A percentile compares a stretch with the other conserved stretches of the same genome.
Evolutionary conservation across 2,113 vertebrate genomes (phyloP).

Genomic region (Peucedramus taeniatus): DNA sequence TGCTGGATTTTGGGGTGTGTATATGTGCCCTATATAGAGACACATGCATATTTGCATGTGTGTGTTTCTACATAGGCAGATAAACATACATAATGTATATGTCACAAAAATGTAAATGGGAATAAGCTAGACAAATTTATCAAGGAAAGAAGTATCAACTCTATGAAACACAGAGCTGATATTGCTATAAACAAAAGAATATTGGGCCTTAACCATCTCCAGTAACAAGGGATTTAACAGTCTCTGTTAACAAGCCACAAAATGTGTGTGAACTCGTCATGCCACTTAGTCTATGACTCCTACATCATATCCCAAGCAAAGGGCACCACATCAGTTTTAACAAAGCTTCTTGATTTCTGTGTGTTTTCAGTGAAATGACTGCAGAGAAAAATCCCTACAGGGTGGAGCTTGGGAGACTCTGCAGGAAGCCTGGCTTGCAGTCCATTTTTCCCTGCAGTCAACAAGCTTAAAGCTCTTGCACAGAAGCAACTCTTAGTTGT

Average conservation of each 20-base stretch:
- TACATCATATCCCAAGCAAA: background rate
- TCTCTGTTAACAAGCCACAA: background rate
- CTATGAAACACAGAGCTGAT: background rate
- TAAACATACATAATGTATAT: background rate
- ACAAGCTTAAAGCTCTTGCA: background rate
- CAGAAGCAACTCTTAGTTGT: background rate
- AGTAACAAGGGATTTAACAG: background rate
- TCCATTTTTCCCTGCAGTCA: background rate
- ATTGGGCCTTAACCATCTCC: background rate
- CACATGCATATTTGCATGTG: background rate
- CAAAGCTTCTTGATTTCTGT: background rate
- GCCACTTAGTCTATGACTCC: background rate
- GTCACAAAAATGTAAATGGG: background rate
- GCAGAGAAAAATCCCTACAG: background rate
- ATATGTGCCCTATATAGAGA: background rate
- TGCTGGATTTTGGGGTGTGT: background rate
- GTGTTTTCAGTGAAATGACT: background rate
- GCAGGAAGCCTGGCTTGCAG: background rate
- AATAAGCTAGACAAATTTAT: background rate
- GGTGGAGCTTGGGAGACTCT: background rate
- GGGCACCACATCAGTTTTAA: background rate
- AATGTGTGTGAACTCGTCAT: background rate
- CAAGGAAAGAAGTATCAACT: background rate
- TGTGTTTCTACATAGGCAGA: background rate
- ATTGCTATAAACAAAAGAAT: background rate